Conservation (phyloP, 2,113 vertebrate species). For the Coregonus clupeaformis region DNA sequence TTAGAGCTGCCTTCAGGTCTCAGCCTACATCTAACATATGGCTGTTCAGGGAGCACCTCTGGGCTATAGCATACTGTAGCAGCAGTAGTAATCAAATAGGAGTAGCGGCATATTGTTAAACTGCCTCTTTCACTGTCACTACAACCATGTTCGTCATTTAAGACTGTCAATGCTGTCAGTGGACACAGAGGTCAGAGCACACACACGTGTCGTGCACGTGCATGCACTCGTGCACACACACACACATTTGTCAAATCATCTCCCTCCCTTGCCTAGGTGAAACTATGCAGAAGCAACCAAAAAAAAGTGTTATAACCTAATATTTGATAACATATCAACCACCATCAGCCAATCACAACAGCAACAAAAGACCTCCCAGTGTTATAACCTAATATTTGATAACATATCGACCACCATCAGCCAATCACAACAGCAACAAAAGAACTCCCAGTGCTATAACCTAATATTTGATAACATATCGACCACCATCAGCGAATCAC, state of each 20-base stretch:
- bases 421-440: background rate
- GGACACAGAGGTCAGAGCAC: constrained; percentile 22
- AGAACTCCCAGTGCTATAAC: background rate
- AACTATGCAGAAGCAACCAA: background rate
- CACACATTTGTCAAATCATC: background rate
- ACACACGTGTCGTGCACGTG: background rate
- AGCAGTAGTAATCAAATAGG: background rate
- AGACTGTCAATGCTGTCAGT: too few species aligned
- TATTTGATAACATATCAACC: background rate
- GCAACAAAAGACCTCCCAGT: too few species aligned
- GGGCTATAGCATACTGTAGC: background rate
- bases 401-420: background rate
- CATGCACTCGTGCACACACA: too few species aligned
- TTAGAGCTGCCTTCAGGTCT: background rate
- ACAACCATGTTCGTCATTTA: too few species aligned
- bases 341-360: background rate
- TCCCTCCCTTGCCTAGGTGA: constrained; percentile 2
- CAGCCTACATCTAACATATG: background rate
- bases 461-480: background rate
- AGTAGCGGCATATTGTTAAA: too few species aligned
- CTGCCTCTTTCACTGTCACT: too few species aligned
- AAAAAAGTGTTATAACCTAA: background rate
- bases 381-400: background rate
- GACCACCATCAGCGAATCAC: background rate
- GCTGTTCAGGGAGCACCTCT: background rate